phyloP scores from a whole-genome alignment of 2,888 invertebrate genomes.

The Itoplectis maculator region DNA sequence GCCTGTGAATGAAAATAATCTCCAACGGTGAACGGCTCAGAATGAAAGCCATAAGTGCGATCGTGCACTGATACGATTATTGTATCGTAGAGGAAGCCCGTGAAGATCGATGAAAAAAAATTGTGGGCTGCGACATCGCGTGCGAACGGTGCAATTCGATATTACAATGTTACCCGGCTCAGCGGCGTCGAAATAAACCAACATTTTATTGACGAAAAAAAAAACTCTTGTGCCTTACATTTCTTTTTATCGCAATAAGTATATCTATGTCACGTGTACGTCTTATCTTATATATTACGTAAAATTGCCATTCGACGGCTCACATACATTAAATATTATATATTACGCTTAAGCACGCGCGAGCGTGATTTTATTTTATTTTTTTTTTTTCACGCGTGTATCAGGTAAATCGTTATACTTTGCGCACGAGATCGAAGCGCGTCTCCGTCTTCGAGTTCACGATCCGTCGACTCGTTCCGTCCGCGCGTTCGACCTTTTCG shows the following conservation, averaged over 20 bases:
- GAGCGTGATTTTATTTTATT: background rate
- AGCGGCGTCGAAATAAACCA: constrained; percentile 72
- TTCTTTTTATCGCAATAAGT: constrained; percentile 46
- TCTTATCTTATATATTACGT: constrained; percentile 34
- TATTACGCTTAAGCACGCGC: constrained; percentile 2
- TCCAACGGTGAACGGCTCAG: constrained; percentile 44
- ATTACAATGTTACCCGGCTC: constrained; percentile 46
- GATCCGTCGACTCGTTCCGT: constrained; percentile 25
- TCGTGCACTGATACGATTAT: constrained; percentile 40
- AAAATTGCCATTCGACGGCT: constrained; percentile 30
- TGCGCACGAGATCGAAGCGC: too few species aligned
- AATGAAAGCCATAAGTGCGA: constrained; percentile 43
- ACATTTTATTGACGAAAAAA: constrained; percentile 69
- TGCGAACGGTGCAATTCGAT: constrained; percentile 48
- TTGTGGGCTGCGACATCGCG: constrained; percentile 37
- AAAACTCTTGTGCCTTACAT: constrained; percentile 51
- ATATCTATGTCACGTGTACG: constrained; percentile 20
- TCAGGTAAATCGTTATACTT: constrained; percentile 25
- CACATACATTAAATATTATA: constrained; percentile 25
- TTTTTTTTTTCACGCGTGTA: constrained; percentile 4
- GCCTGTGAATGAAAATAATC: constrained; percentile 47
- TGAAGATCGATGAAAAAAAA: constrained; percentile 61
- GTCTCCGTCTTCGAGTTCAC: constrained; percentile 6
- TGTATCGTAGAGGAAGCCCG: constrained; percentile 55
- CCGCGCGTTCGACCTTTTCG: constrained; percentile 11